These are phyloP conservation scores for Anas platyrhynchos DNA, from an alignment of 2,113 vertebrate genomes.

Conservation along the genomic window DNA sequence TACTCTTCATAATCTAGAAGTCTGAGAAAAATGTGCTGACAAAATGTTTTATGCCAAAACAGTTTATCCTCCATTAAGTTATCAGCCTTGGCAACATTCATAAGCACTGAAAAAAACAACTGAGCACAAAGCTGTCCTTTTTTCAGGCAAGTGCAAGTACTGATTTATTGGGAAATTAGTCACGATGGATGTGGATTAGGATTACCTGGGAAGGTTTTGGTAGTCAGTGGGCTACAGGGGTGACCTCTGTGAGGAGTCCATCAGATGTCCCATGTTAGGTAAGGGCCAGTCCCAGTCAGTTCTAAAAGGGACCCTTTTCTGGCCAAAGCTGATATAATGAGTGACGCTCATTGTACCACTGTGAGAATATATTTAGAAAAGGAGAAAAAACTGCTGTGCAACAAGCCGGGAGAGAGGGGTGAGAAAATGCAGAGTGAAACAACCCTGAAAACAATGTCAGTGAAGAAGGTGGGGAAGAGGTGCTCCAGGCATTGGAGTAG, in stretches of 20 bases:
- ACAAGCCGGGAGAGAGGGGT: not conserved
- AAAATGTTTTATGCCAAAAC: not conserved
- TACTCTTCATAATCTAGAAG: not conserved
- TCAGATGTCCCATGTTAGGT: too few species aligned
- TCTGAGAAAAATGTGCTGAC: not conserved
- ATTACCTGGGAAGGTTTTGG: not conserved
- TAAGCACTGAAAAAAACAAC: not conserved
- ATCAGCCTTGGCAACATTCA: not conserved
- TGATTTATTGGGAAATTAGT: not conserved
- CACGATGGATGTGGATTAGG: fast-evolving
- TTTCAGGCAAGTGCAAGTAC: not conserved
- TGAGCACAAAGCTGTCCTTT: not conserved
- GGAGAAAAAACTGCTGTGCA: not conserved
- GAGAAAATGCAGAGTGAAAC: not conserved
- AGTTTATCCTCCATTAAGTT: not conserved
- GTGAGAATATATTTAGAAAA: not conserved
- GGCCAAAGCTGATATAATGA: not conserved
- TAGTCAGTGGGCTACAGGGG: not conserved
- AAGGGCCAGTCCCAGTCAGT: too few species aligned
- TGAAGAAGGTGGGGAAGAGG: not conserved
- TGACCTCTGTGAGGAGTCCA: too few species aligned
- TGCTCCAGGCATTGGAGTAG: not conserved
- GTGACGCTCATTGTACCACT: not conserved
- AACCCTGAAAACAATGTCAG: not conserved
- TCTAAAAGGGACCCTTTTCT: not conserved